Base-by-base conservation (phyloP, 2,113 vertebrate genomes). In the Colistium nudipinnis region DNA sequence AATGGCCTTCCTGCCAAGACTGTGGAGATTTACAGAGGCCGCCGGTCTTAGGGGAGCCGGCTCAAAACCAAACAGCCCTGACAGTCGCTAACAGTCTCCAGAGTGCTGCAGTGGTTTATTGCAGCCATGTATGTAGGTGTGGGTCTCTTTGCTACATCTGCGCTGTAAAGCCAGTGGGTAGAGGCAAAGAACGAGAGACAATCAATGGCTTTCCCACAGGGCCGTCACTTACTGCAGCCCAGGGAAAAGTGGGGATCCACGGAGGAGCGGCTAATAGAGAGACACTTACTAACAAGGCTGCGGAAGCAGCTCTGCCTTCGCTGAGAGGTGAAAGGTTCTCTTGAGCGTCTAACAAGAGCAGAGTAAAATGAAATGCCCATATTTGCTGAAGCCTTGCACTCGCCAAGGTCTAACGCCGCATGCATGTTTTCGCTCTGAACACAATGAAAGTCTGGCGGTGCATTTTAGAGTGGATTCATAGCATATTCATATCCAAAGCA, bases 1-100 rank as follows among this genome's bases (percentile, higher is more conserved):
- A 79, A 84, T 77, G 62, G 70, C 72, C 80, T 62, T 69, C 38
- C 76, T 81, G 68, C 64, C 61, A 73, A 53, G 45, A 54, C 67
- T 20, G 45, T 13, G 31, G 61, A 70, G 75, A 78, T 80, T 83
- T 74, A 68, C 25, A 56, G 62, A 79, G 62, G 64, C 43, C 33
- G 12, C 47, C 25, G 66, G 60, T 60, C 77, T 77, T 49, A 65
- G 62, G 74, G 78, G 72, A 81, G 33, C 65, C 44, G n/a, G 68
- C 54, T 63, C 63, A 72, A 72, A 77, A 71, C 74, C 73, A 74
- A 82, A 70, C 67, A 78, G 30, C 49, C 39, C 65, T 69, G 74
- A 79, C 85, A 73, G 65, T 64, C 20, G 7, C 71, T 80, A 80
- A 84, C 25, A 1, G 36, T 67, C 63, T 61, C 0, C 10, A 56